phyloP scores from a whole-genome alignment of 2,888 invertebrate species.

The Galerucella calmariensis region DNA sequence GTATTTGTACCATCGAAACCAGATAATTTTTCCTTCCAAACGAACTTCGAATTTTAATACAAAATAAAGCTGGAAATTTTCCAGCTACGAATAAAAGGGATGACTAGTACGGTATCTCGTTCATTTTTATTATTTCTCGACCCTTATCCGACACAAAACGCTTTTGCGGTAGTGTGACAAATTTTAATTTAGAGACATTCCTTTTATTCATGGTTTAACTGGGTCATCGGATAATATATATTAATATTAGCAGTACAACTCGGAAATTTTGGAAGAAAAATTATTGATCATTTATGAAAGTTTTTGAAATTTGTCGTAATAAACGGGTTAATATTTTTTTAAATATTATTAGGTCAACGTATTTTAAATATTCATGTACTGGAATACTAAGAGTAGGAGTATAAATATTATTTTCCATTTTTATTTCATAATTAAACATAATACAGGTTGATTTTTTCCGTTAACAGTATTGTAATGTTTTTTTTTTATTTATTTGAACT shows the following conservation, averaged over 20 bases:
- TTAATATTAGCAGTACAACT: background rate
- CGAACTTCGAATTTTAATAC: slow-evolving; percentile 9
- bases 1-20: no score
- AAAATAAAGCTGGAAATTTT: slow-evolving; percentile 32
- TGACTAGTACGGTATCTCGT: slow-evolving; percentile 27
- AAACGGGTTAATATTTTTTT: no score
- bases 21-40: no score
- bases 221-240: background rate
- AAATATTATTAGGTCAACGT: no score
- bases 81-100: slow-evolving; percentile 28
- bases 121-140: slow-evolving; percentile 38
- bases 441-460: no score
- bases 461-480: no score
- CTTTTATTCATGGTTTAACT: background rate
- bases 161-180: slow-evolving; percentile 31
- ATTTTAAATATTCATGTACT: no score
- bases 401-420: no score
- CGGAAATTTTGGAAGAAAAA: background rate
- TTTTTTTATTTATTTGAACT: no score
- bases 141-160: slow-evolving; percentile 34
- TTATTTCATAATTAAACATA: no score
- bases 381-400: no score
- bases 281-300: background rate
- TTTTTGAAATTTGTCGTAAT: background rate
- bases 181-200: slow-evolving; percentile 31